Conservation (phyloP, 1,140 invertebrate species). For the Diabrotica undecimpunctata region DNA sequence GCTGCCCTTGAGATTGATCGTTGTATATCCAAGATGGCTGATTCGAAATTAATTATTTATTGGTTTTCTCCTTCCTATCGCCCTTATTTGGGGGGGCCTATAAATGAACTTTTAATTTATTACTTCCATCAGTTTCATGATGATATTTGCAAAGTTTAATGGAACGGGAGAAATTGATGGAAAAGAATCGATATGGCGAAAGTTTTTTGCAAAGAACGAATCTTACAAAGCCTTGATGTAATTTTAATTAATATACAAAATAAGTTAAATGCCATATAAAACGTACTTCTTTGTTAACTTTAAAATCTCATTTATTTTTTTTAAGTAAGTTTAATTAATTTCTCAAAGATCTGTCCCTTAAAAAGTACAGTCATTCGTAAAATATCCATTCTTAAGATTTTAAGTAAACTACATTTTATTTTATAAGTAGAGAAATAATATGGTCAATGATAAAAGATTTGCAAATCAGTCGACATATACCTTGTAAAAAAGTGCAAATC, state of each 20-base stretch:
- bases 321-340: too few relatives aligned
- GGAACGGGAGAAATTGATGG: background rate
- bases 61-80: conserved; percentile 1
- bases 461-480: too few relatives aligned
- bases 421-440: too few relatives aligned
- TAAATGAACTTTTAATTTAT: conserved; percentile 3
- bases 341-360: too few relatives aligned
- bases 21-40: conserved; percentile 2
- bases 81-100: conserved; percentile 1
- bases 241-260: background rate
- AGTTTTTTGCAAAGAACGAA: background rate
- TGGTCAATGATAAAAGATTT: too few relatives aligned
- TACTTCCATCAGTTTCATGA: conserved; percentile 2
- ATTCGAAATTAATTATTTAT: conserved; percentile 3
- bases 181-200: background rate
- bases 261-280: background rate
- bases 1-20: conserved; percentile 1
- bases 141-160: conserved; percentile 3
- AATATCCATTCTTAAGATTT: too few relatives aligned
- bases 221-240: background rate
- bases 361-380: too few relatives aligned
- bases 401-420: too few relatives aligned
- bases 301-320: too few relatives aligned
- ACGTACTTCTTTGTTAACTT: too few relatives aligned
- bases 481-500: too few relatives aligned